A percentile compares a stretch with the other conserved stretches of the same genome.
Evolutionary conservation across 2,113 vertebrate species (phyloP).

Genomic region (Trematocara stigmaticum): DNA sequence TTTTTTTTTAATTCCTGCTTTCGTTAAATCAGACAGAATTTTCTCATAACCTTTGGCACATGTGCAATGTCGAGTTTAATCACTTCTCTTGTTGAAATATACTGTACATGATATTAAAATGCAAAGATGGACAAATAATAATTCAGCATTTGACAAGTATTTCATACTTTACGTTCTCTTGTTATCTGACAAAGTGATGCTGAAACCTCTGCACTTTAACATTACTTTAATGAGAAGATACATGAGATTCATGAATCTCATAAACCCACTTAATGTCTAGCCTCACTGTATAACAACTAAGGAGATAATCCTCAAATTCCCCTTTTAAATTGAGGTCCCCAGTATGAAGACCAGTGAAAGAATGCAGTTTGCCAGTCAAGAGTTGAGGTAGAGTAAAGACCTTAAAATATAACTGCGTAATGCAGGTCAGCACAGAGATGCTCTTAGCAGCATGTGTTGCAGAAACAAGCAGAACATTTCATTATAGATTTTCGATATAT

Average conservation of each 20-base stretch:
- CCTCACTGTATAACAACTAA: not conserved
- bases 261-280: slow-evolving; percentile 21
- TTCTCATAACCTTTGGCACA: slow-evolving; percentile 64
- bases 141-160: slow-evolving; percentile 26
- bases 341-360: not conserved
- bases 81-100: slow-evolving; percentile 40
- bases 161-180: not conserved
- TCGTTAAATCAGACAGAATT: slow-evolving; percentile 51
- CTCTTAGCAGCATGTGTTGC: not conserved
- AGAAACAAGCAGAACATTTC: not conserved
- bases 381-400: not conserved
- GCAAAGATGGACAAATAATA: slow-evolving; percentile 47
- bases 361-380: not conserved
- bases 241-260: slow-evolving; percentile 10
- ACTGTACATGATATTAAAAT: slow-evolving; percentile 42
- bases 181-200: not conserved
- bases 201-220: not conserved
- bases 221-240: slow-evolving; percentile 19
- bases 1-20: slow-evolving; percentile 33
- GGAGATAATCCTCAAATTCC: slow-evolving; percentile 5
- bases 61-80: slow-evolving; percentile 65
- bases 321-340: not conserved
- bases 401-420: not conserved
- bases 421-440: not conserved
- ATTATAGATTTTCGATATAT: not conserved